Percentiles rank a stretch among this genome's conserved stretches.
Evolutionary conservation across 2,797 vertebrate species (phyloP).

Genomic region (Gymnodraco acuticeps): DNA sequence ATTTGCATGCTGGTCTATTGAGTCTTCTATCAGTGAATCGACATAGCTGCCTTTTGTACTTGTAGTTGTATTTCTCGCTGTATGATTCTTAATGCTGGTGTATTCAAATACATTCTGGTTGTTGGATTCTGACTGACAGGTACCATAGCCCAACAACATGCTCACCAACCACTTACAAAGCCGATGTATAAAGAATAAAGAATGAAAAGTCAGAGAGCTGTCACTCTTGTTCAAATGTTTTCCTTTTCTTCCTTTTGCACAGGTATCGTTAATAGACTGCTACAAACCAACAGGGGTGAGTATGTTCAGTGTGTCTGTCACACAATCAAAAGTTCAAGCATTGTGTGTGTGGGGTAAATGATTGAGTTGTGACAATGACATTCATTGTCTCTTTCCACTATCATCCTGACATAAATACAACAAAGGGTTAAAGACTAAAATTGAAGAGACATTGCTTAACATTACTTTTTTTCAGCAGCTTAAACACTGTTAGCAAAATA

Average conservation of each 20-base stretch:
- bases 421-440: background rate
- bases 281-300: slow-evolving; percentile 97
- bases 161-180: background rate
- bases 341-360: slow-evolving; percentile 29
- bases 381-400: background rate
- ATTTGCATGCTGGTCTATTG: background rate
- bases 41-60: background rate
- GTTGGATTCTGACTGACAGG: background rate
- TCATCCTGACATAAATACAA: slow-evolving; percentile 32
- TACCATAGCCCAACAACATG: background rate
- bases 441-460: background rate
- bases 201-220: background rate
- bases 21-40: background rate
- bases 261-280: slow-evolving; percentile 94
- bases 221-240: slow-evolving; percentile 2
- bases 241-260: slow-evolving; percentile 1
- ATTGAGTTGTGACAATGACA: slow-evolving; percentile 15
- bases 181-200: background rate
- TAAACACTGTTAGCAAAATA: background rate
- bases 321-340: slow-evolving; percentile 13
- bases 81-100: background rate
- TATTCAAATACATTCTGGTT: slow-evolving; percentile 1
- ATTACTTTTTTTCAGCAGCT: too few species aligned
- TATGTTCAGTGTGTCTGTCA: slow-evolving; percentile 25
- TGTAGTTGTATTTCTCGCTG: background rate